A percentile compares a stretch with the other conserved stretches of the same genome.
phyloP scores from a whole-genome alignment of 2,888 invertebrate genomes.

The Polymixis lichenea region DNA sequence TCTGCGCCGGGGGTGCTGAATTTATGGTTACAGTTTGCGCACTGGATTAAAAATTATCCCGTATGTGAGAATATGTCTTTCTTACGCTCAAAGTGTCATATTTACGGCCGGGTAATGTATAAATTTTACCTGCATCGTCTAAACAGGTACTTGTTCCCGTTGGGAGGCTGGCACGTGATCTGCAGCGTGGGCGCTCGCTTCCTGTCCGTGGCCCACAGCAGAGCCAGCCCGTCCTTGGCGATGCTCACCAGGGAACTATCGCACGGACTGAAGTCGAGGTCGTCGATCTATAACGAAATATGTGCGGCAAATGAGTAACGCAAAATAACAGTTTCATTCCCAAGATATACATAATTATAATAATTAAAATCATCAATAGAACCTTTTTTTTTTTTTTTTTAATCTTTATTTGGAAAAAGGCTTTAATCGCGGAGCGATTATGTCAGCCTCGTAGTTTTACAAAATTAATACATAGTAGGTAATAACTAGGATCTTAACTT shows the following conservation, averaged over 20 bases:
- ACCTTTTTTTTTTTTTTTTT: too few species aligned
- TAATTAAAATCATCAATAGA: too few species aligned
- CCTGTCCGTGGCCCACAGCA: constrained; percentile 94
- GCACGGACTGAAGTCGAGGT: constrained; percentile 96
- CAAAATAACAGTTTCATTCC: too few species aligned
- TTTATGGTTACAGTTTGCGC: too few species aligned
- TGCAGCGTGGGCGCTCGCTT: constrained; percentile 91
- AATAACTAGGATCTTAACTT: too few species aligned
- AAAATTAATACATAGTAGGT: too few species aligned
- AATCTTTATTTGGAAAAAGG: too few species aligned
- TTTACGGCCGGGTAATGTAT: neutral
- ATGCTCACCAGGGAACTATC: constrained; percentile 95
- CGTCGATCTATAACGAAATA: constrained; percentile 92
- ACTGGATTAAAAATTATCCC: too few species aligned
- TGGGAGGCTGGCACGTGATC: constrained; percentile 94
- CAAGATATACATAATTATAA: too few species aligned
- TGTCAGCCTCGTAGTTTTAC: too few species aligned
- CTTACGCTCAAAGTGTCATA: neutral
- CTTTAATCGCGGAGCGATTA: too few species aligned
- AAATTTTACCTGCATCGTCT: constrained; percentile 93
- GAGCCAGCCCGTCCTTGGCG: constrained; percentile 96
- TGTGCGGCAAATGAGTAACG: neutral
- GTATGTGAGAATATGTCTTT: neutral
- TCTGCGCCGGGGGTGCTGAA: too few species aligned
- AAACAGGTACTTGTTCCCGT: constrained; percentile 95